Evolutionary conservation across 2,888 invertebrate species (phyloP), one percentile per base, ranked within the genome.

Genomic region (Cheilosia scutellata): DNA sequence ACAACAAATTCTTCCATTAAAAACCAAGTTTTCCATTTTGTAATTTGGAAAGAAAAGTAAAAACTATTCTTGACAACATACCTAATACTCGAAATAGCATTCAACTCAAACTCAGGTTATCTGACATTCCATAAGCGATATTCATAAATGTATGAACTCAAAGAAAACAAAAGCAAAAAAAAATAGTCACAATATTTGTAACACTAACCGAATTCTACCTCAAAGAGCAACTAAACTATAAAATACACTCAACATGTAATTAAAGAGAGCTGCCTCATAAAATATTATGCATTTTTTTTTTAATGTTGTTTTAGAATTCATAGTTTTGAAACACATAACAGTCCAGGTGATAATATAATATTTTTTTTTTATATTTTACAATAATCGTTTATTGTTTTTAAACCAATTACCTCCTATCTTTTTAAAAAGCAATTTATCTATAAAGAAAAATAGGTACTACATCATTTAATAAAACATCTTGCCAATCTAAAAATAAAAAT

Each of bases 121-220:
- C 71, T 57, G 42, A 86, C 86, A 86, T 86, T 86, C 86, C 86
- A 77, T 72, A 82, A 57, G 7, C 42, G 72, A 44, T 53, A 72
- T 42, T 65, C 72, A 63, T 65, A 79, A 68, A 53, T 7, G 33
- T 31, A 57, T 66, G 44, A 16, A 71, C 37, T 44, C 25, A 31
- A 33, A 31, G 51, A 13, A 27, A 58, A 71, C n/a, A n/a, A n/a
- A n/a, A n/a, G n/a, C n/a, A n/a, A n/a, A n/a, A 62, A 58, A 44
- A 62, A 66, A 63, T 49, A 74, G 58, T 51, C 68, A 60, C 42
- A 53, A 29, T 71, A 60, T 57, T 40, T 42, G 27, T 47, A 33
- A 77, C 42, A 83, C 66, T 70, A 37, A 75, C 57, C 74, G 70
- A 75, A 79, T 29, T 66, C 83, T 84, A 84, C 84, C 84, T 84